These are phyloP conservation scores for Thaumetopoea pityocampa DNA, from an alignment of 1,140 invertebrate species.

Conservation along the genomic window DNA sequence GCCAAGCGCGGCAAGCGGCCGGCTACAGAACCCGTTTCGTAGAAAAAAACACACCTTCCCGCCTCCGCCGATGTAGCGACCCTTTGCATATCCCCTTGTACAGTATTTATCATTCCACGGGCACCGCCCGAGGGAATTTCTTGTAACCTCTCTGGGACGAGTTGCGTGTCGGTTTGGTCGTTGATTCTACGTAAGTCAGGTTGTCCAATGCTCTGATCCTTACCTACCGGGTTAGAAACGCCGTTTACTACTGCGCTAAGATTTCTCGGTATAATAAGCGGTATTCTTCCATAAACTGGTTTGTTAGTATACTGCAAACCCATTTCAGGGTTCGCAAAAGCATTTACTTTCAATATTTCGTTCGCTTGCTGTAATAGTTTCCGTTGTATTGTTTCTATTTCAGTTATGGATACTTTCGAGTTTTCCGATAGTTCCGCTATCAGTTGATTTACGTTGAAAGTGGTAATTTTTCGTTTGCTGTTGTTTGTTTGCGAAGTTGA, in stretches of 20 bases:
- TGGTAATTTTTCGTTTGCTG: slow-evolving; percentile 40
- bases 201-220: no score
- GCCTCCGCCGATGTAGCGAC: slow-evolving; percentile 50
- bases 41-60: slow-evolving; percentile 62
- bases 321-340: slow-evolving; percentile 51
- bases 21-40: slow-evolving; percentile 59
- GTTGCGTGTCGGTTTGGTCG: slow-evolving; percentile 41
- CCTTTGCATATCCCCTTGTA: slow-evolving; percentile 59
- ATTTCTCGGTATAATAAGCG: slow-evolving; percentile 32
- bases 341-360: slow-evolving; percentile 64
- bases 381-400: slow-evolving; percentile 64
- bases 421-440: slow-evolving; percentile 64
- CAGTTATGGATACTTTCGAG: slow-evolving; percentile 54
- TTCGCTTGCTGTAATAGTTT: slow-evolving; percentile 61
- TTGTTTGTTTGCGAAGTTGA: slow-evolving; percentile 17
- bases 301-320: slow-evolving; percentile 41
- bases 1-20: slow-evolving; percentile 36
- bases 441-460: slow-evolving; percentile 60
- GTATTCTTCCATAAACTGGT: slow-evolving; percentile 45
- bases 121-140: slow-evolving; percentile 38
- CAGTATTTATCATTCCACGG: slow-evolving; percentile 51
- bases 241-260: slow-evolving; percentile 12
- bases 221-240: slow-evolving; percentile 17
- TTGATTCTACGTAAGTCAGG: slow-evolving; percentile 5
- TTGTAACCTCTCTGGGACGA: slow-evolving; percentile 62